Evolutionary conservation across 1,140 invertebrate genomes (phyloP).

Genomic region (Phymorhynchus buccinoides): DNA sequence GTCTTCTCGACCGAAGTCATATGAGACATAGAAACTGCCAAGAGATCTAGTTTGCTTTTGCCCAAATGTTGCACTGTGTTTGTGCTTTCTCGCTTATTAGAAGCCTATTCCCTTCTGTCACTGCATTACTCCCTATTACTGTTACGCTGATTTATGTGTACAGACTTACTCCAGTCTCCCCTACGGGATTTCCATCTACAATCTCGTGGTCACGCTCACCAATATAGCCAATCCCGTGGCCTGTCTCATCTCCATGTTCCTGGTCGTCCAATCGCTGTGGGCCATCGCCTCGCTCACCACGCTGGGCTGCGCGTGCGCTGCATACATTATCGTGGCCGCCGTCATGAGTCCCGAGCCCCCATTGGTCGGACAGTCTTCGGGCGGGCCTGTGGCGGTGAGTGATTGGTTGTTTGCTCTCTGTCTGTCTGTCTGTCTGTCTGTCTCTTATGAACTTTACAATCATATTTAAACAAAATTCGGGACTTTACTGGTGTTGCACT

Average conservation of each 20-base stretch:
- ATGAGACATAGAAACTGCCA: too few relatives aligned
- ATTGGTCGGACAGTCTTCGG: slow-evolving; percentile 76
- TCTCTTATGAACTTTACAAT: too few relatives aligned
- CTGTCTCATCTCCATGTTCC: slow-evolving; percentile 85
- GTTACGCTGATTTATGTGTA: too few relatives aligned
- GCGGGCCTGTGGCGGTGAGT: slow-evolving; percentile 82
- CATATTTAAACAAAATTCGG: too few relatives aligned
- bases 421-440: neutral
- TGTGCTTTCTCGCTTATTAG: too few relatives aligned
- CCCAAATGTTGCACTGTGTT: too few relatives aligned
- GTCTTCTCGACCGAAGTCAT: too few relatives aligned
- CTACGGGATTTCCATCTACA: slow-evolving; percentile 86
- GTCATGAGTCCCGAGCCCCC: slow-evolving; percentile 83
- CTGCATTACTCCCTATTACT: too few relatives aligned
- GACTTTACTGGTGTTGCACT: too few relatives aligned
- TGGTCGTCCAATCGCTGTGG: slow-evolving; percentile 78
- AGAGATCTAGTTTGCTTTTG: too few relatives aligned
- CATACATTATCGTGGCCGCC: slow-evolving; percentile 82
- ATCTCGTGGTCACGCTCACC: slow-evolving; percentile 84
- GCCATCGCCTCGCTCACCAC: slow-evolving; percentile 77
- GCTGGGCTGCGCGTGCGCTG: slow-evolving; percentile 76
- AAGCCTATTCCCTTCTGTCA: too few relatives aligned
- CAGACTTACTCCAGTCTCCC: slow-evolving; percentile 90
- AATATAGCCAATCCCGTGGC: slow-evolving; percentile 88
- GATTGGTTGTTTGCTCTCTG: too few relatives aligned